These are phyloP conservation scores for Congeria kusceri DNA, from an alignment of 2,888 invertebrate genomes.

Conservation along the genomic window DNA sequence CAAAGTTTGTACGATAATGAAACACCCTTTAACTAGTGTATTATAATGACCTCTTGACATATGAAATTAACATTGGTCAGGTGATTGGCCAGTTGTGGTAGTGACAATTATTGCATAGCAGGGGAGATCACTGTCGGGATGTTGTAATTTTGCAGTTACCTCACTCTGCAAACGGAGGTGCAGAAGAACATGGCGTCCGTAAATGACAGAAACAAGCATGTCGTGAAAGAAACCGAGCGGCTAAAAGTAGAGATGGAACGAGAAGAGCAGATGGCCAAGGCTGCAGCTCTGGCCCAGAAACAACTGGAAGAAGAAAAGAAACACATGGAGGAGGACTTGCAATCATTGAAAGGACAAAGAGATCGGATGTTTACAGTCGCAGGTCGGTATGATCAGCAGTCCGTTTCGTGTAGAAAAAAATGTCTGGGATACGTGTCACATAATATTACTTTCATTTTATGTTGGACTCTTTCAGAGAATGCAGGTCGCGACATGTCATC, in stretches of 20 bases:
- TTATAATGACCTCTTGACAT: too few relatives aligned
- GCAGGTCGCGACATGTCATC: slow-evolving; percentile 13
- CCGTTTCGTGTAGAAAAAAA: too few relatives aligned
- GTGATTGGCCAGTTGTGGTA: too few relatives aligned
- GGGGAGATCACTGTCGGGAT: too few relatives aligned
- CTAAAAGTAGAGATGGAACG: background rate
- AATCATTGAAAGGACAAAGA: slow-evolving; percentile 12
- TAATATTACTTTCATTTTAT: too few relatives aligned
- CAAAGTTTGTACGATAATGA: too few relatives aligned
- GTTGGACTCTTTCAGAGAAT: background rate
- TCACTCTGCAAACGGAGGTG: slow-evolving; percentile 5
- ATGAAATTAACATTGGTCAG: too few relatives aligned
- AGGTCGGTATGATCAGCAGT: slow-evolving; percentile 8
- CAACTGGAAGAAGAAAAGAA: slow-evolving; percentile 30
- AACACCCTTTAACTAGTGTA: too few relatives aligned
- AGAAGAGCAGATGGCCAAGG: slow-evolving; percentile 17
- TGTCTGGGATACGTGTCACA: too few relatives aligned
- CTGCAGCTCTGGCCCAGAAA: slow-evolving; percentile 15
- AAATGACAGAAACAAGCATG: slow-evolving; percentile 5
- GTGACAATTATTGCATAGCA: too few relatives aligned
- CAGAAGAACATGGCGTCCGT: slow-evolving; percentile 12
- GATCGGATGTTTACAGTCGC: slow-evolving; percentile 28
- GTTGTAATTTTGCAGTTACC: slow-evolving; percentile 6
- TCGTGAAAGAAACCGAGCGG: background rate
- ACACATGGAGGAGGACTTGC: slow-evolving; percentile 21